These are phyloP conservation scores for Tragopan temminckii DNA, from an alignment of 2,797 vertebrate genomes.

Conservation along the genomic window DNA sequence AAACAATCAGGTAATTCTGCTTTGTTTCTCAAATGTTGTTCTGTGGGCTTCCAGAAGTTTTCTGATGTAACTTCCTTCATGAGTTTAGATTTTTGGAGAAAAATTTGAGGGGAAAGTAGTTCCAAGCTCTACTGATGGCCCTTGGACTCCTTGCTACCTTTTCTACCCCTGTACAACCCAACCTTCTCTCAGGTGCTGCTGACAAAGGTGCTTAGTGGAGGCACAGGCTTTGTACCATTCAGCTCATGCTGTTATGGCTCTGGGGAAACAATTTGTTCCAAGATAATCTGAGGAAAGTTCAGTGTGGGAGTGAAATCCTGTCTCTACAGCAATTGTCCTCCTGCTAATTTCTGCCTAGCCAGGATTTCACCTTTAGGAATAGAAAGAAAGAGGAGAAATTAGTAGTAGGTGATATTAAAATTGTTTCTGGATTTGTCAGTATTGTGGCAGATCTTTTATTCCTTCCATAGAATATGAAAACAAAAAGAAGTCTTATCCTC, in stretches of 20 bases:
- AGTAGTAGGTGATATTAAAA: background rate
- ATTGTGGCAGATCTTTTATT: background rate
- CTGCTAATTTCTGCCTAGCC: background rate
- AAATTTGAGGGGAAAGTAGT: background rate
- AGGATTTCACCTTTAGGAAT: slow-evolving; percentile 1
- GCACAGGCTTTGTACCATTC: background rate
- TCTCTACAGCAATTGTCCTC: background rate
- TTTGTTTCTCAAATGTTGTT: background rate
- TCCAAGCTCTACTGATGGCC: background rate
- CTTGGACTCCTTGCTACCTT: background rate
- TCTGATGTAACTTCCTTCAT: background rate
- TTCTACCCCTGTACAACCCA: rapidly evolving
- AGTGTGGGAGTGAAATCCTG: background rate
- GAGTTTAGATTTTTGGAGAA: background rate
- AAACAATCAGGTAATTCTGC: background rate
- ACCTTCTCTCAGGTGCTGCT: rapidly evolving
- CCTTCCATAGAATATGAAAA: background rate
- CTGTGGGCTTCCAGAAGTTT: background rate
- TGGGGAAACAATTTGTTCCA: background rate
- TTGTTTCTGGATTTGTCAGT: background rate
- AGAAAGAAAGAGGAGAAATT: background rate
- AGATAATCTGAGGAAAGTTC: background rate
- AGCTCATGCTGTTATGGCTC: rapidly evolving
- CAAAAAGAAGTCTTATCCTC: background rate
- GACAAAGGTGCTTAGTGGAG: background rate